Conservation (phyloP, 2,888 invertebrate species). For the Trachelus tabidus region DNA sequence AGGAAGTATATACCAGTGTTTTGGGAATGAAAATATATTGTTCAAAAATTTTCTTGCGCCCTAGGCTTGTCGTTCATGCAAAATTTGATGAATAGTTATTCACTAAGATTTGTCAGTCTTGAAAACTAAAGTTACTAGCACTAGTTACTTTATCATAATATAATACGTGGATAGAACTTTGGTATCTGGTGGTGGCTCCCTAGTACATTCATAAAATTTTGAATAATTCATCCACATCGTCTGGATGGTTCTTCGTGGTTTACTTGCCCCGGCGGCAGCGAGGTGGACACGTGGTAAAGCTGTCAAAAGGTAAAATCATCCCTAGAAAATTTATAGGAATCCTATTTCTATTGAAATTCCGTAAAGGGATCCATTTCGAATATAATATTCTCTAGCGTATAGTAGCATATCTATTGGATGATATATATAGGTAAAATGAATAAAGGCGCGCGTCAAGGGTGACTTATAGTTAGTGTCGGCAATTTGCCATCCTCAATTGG, state of each 20-base stretch:
- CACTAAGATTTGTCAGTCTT: not conserved
- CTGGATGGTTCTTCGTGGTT: slow-evolving; percentile 44
- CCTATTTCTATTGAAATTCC: not conserved
- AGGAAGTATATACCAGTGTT: not conserved
- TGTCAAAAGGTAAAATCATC: slow-evolving; percentile 36
- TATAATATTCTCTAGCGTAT: not conserved
- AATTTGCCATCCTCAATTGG: slow-evolving; percentile 4
- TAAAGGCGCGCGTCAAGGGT: not conserved
- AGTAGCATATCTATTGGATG: not conserved
- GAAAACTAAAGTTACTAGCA: not conserved
- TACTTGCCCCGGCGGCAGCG: slow-evolving; percentile 45
- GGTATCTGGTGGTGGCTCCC: not conserved
- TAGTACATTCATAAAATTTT: not conserved
- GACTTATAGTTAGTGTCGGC: not conserved
- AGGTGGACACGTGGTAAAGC: slow-evolving; percentile 44
- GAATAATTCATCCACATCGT: slow-evolving; percentile 9
- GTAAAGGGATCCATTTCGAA: not conserved
- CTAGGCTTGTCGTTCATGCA: not conserved
- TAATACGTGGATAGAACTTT: not conserved
- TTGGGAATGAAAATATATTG: not conserved
- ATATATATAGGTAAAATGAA: not conserved
- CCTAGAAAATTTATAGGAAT: not conserved
- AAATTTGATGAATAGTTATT: not conserved
- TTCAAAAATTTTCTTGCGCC: not conserved
- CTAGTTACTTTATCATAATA: not conserved